Conservation (phyloP, 2,797 vertebrate genomes). For the Pteropus rufus region DNA sequence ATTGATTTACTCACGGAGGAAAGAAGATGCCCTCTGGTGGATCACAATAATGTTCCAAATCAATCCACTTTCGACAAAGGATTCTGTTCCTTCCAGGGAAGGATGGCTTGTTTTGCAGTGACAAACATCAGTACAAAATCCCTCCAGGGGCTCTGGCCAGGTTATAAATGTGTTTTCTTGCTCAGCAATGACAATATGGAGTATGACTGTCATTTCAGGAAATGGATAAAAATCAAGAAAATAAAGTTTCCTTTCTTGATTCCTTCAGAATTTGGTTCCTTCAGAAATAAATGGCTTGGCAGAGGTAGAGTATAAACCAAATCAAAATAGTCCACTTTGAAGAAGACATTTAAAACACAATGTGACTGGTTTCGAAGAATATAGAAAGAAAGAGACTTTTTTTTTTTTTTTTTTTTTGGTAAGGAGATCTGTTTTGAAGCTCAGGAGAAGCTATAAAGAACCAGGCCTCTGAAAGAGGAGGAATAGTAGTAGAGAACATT, state of each 20-base stretch:
- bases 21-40: not conserved
- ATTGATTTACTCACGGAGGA: not conserved
- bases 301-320: not conserved
- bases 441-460: not conserved
- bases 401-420: not conserved
- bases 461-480: not conserved
- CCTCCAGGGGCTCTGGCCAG: not conserved
- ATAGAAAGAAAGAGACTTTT: not conserved
- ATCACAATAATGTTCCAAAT: not conserved
- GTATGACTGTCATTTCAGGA: not conserved
- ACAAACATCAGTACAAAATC: not conserved
- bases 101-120: not conserved
- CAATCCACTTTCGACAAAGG: not conserved
- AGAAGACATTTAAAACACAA: not conserved
- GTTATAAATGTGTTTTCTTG: not conserved
- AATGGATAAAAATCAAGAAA: not conserved
- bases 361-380: not conserved
- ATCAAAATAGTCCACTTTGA: not conserved
- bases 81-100: not conserved
- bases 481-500: not conserved
- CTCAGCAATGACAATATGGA: not conserved
- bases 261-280: not conserved
- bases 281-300: not conserved
- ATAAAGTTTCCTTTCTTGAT: not conserved
- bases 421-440: not conserved